phyloP scores from a whole-genome alignment of 2,888 invertebrate genomes.

The Autographa pulchrina region DNA sequence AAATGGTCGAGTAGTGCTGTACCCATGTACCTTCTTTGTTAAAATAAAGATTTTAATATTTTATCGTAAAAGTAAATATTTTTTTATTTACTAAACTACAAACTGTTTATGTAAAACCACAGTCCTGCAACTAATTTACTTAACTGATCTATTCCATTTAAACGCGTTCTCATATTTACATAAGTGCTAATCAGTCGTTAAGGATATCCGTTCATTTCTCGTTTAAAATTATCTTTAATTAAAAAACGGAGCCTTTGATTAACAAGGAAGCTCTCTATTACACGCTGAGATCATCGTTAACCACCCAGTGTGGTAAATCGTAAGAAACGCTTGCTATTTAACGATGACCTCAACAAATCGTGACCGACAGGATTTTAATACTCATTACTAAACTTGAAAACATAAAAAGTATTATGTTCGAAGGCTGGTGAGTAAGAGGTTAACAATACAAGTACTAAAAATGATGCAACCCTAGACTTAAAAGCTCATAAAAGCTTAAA shows the following conservation, averaged over 20 bases:
- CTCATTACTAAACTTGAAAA: conserved; percentile 22
- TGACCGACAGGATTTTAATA: conserved; percentile 55
- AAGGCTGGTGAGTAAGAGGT: neutral
- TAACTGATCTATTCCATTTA: too few species aligned
- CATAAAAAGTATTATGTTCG: conserved; percentile 17
- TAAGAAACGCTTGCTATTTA: conserved; percentile 48
- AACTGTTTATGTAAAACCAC: neutral
- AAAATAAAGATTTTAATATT: neutral
- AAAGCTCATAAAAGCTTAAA: neutral
- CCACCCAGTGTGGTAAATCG: conserved; percentile 45
- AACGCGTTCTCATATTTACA: neutral
- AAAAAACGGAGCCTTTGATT: conserved; percentile 18
- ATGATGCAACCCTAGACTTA: neutral
- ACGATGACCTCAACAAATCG: conserved; percentile 64
- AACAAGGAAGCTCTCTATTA: conserved; percentile 51
- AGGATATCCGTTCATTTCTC: neutral
- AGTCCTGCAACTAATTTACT: too few species aligned
- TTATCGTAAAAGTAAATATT: too few species aligned
- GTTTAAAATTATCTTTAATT: neutral
- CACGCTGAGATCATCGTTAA: conserved; percentile 72
- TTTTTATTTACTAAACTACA: too few species aligned
- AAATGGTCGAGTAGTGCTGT: conserved; percentile 5
- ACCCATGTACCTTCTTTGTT: conserved; percentile 12
- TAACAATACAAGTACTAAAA: neutral
- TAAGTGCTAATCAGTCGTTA: neutral